Percentiles rank a stretch among this genome's conserved stretches.
These are phyloP conservation scores for Tyrophagus putrescentiae DNA, from an alignment of 1,140 invertebrate species.

Conservation along the genomic window DNA sequence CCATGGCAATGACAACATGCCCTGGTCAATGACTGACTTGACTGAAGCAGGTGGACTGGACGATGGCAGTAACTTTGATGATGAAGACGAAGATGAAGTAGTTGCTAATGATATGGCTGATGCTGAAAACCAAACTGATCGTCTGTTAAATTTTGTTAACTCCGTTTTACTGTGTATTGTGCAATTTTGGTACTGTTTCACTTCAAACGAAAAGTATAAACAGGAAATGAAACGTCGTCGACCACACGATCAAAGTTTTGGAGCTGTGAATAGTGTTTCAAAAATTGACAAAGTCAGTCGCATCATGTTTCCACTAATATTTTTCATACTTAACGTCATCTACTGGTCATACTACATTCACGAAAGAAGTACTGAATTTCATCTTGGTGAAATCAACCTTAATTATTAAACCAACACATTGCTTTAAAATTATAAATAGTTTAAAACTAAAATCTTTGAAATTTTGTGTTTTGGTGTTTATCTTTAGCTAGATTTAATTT, in stretches of 20 bases:
- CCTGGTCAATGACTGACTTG: constrained; percentile 5
- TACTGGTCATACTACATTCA: constrained; percentile 62
- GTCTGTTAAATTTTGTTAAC: constrained; percentile 21
- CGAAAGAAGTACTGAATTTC: constrained; percentile 24
- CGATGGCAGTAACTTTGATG: neutral
- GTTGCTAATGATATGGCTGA: neutral
- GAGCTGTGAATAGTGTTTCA: constrained; percentile 61
- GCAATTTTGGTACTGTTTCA: constrained; percentile 41
- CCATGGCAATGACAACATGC: neutral
- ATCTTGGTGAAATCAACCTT: constrained; percentile 7
- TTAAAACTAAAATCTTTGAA: neutral
- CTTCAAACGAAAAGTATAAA: constrained; percentile 46
- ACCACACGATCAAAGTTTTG: constrained; percentile 30
- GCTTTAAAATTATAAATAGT: neutral
- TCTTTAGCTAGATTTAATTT: neutral
- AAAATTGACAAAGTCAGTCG: constrained; percentile 68
- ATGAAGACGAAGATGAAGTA: constrained; percentile 7
- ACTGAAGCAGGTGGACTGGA: neutral
- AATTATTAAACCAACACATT: neutral
- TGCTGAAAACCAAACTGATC: constrained; percentile 21
- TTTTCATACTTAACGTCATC: constrained; percentile 62
- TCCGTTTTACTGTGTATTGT: constrained; percentile 16
- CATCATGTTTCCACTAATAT: constrained; percentile 69
- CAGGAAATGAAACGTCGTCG: constrained; percentile 26
- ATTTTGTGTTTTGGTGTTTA: neutral